Evolutionary conservation across 2,797 vertebrate species (phyloP).

Genomic region (Arrhamphus sclerolepis): DNA sequence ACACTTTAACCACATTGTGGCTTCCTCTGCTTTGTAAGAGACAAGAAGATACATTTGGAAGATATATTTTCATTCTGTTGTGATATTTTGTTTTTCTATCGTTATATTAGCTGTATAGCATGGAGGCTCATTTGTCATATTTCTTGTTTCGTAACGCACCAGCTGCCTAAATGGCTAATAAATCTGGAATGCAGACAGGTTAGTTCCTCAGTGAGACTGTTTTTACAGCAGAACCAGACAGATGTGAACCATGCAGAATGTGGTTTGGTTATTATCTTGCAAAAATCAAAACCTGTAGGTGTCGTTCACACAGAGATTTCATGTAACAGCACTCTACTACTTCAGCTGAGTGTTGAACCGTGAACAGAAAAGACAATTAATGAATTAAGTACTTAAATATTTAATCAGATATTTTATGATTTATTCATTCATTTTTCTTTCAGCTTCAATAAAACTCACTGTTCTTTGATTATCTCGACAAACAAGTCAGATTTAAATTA

Average conservation of each 20-base stretch:
- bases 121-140: background rate
- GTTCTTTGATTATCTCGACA: no score
- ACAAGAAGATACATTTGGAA: no score
- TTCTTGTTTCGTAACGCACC: background rate
- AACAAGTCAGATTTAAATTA: no score
- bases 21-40: background rate
- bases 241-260: background rate
- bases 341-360: background rate
- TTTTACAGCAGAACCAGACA: background rate
- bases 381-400: no score
- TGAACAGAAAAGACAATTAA: no score
- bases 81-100: background rate
- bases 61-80: no score
- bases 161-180: background rate
- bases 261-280: background rate
- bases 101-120: background rate
- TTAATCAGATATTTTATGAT: no score
- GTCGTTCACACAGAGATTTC: no score
- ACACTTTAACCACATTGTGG: no score
- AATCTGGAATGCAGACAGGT: background rate
- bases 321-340: background rate
- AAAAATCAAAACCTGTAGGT: background rate
- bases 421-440: no score
- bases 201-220: background rate
- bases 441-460: no score